phyloP scores from a whole-genome alignment of 2,888 invertebrate species.

The Mesodorylaimus sp. region DNA sequence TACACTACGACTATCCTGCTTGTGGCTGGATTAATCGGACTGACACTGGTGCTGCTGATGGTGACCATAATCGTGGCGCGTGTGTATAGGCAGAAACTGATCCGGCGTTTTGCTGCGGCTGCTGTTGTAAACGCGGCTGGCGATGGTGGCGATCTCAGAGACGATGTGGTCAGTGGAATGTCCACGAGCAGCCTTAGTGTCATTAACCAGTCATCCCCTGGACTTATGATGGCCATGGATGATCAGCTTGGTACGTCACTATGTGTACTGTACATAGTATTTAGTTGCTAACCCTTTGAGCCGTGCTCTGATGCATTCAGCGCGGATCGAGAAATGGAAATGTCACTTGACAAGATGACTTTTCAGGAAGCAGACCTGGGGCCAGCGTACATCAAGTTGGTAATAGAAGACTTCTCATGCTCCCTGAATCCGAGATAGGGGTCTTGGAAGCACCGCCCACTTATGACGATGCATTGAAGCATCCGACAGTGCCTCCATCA shows the following conservation, averaged over 20 bases:
- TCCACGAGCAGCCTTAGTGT: not conserved
- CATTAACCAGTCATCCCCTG: too few species aligned
- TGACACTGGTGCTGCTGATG: slow-evolving; percentile 11
- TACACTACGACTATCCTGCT: slow-evolving; percentile 10
- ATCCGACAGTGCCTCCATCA: slow-evolving; percentile 17
- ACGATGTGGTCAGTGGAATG: not conserved
- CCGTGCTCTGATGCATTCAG: too few species aligned
- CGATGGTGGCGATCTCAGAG: too few species aligned
- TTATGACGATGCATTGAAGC: slow-evolving; percentile 24
- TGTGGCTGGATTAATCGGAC: slow-evolving; percentile 11
- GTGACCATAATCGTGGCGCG: slow-evolving; percentile 12
- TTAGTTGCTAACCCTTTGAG: too few species aligned
- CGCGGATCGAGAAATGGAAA: too few species aligned
- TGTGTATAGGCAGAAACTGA: slow-evolving; percentile 13
- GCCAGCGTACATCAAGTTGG: slow-evolving; percentile 19
- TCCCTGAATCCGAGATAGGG: slow-evolving; percentile 15
- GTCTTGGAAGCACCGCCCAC: slow-evolving; percentile 25
- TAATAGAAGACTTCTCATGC: slow-evolving; percentile 23
- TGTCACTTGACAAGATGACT: too few species aligned
- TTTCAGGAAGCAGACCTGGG: not conserved
- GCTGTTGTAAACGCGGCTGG: too few species aligned
- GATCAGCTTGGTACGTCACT: too few species aligned
- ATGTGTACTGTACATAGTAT: too few species aligned
- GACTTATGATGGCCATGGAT: too few species aligned
- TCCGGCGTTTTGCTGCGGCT: slow-evolving; percentile 6